Conservation (phyloP, 2,797 vertebrate genomes). For the Hybognathus amarus region DNA sequence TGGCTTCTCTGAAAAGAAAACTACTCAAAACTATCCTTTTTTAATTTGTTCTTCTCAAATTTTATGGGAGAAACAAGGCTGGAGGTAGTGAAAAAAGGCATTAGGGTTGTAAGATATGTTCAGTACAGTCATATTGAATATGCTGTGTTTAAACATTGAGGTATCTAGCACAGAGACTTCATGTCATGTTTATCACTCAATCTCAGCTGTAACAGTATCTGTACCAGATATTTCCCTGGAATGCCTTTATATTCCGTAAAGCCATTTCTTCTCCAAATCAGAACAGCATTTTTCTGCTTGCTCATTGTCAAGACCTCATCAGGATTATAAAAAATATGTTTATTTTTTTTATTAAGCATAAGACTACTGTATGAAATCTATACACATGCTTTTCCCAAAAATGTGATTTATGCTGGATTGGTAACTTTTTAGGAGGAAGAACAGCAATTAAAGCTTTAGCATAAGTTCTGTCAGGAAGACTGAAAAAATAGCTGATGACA, state of each 20-base stretch:
- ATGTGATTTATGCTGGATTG: neutral
- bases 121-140: constrained; percentile 22
- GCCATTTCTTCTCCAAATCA: constrained; percentile 40
- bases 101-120: constrained; percentile 11
- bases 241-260: constrained; percentile 39
- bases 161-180: constrained; percentile 25
- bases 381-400: neutral
- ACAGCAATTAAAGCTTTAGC: too few species aligned
- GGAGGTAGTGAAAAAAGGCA: constrained; percentile 60
- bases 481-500: neutral
- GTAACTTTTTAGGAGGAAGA: neutral
- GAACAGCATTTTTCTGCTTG: constrained; percentile 1
- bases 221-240: constrained; percentile 42
- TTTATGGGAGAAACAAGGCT: constrained; percentile 63
- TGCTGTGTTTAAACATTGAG: constrained; percentile 22
- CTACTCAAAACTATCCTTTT: constrained; percentile 54
- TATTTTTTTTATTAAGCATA: neutral
- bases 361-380: neutral
- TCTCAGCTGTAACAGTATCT: constrained; percentile 40
- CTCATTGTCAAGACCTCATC: constrained; percentile 3
- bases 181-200: constrained; percentile 37
- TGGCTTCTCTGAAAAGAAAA: constrained; percentile 64
- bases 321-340: neutral
- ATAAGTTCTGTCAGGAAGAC: too few species aligned
- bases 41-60: constrained; percentile 65